Base-by-base conservation (phyloP, 2,888 invertebrate species). In the Parnassius smintheus region DNA sequence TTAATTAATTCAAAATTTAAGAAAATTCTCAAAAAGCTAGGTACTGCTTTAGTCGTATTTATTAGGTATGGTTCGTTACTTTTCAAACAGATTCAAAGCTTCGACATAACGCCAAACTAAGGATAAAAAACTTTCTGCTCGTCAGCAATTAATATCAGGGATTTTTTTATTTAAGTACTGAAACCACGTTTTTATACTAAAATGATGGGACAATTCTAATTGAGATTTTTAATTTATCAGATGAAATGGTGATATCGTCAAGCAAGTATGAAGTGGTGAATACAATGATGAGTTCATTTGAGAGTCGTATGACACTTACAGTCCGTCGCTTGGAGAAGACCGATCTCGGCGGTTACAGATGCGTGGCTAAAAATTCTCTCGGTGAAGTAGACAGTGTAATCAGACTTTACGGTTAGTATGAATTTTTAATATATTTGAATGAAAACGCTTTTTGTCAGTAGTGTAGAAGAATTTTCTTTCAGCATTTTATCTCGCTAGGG, bases 371-470 rank as follows among this genome's bases (percentile, higher is more conserved):
- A 83, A 97, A 96, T 85, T 96, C 96, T 0, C 92, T 97, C 2
- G 97, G 97, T 1, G 97, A 97, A 83, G 96, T 96, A 22, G 97
- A 97, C 80, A 96, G 96, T 86, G 95, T 95, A 77, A 97, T 98
- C 75, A 93, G 97, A 70, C 91, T 98, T 59, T 97, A 97, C 82
- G 97, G 98, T 97, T 85, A 94, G 94, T 58, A 53, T 11, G 9
- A 1, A 18, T 49, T 49, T 12, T 12, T 49, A 18, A 12, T 46
- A 18, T 46, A 46, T 46, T n/a, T 2, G 35, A 3, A 35, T 35
- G 4, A 35, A 25, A 35, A 35, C 7, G 35, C 4, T 35, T 7
- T 7, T 35, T 35, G 4, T 35, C 35, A 7, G 35, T 7, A 7
- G 35, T 35, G 4, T 35, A 7, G 35, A 1, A 35, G 35, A 35